Evolutionary conservation across 1,140 invertebrate species (phyloP).

Genomic region (Oryctes rhinoceros): DNA sequence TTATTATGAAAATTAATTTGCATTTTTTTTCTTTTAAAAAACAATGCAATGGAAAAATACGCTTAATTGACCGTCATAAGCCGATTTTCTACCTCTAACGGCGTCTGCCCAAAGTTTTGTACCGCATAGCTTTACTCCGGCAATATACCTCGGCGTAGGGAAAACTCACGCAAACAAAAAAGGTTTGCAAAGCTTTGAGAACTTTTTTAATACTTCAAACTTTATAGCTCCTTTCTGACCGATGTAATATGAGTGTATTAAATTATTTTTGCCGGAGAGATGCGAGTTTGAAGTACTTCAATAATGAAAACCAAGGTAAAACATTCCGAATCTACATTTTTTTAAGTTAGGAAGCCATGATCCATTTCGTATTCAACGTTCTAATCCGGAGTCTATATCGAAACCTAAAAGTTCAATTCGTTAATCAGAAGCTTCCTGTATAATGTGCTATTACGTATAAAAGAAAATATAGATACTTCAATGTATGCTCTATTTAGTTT

Average conservation of each 20-base stretch:
- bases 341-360: no score
- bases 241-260: constrained; percentile 16
- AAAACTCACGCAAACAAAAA: background rate
- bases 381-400: no score
- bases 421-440: no score
- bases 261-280: background rate
- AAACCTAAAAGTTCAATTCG: no score
- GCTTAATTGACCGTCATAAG: background rate
- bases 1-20: no score
- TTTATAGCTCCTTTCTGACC: background rate
- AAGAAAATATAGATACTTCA: no score
- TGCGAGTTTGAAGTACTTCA: background rate
- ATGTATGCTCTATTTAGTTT: no score
- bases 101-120: background rate
- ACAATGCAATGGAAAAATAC: background rate
- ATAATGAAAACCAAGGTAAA: background rate
- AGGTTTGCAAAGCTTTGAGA: background rate
- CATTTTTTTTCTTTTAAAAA: background rate
- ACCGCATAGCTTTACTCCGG: background rate
- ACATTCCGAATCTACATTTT: no score
- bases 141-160: background rate
- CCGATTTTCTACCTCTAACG: background rate
- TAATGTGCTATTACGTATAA: no score
- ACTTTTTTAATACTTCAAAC: constrained; percentile 1
- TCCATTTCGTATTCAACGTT: no score